Evolutionary conservation across 2,797 vertebrate genomes (phyloP).

Genomic region (Galaxias olidus): DNA sequence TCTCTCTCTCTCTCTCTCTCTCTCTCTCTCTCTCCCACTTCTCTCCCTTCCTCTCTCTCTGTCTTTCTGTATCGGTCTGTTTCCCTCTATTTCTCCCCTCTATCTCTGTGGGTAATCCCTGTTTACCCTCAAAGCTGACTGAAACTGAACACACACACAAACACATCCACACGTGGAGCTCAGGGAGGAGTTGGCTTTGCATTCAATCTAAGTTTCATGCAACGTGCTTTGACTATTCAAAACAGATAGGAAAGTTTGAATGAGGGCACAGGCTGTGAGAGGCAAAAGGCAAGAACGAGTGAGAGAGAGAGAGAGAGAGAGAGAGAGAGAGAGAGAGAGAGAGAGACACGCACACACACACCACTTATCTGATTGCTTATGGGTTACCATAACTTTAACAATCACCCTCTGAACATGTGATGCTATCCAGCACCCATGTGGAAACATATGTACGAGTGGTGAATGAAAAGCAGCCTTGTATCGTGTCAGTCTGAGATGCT

Average conservation of each 20-base stretch:
- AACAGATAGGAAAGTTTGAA: conserved; percentile 44
- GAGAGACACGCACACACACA: background rate
- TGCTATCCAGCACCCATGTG: background rate
- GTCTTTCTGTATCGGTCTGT: no score
- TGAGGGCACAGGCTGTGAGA: conserved; percentile 31
- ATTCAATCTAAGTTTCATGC: no score
- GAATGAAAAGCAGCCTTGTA: no score
- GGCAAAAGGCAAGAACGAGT: background rate
- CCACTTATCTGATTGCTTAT: conserved; percentile 30
- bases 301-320: no score
- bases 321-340: background rate
- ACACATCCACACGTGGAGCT: no score
- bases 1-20: conserved; percentile 34
- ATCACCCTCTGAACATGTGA: background rate
- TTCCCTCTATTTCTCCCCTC: no score
- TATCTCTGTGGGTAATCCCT: no score
- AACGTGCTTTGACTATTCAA: conserved; percentile 49
- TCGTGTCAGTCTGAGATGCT: no score
- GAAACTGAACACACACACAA: no score
- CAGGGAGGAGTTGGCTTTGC: no score
- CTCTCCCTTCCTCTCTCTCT: background rate
- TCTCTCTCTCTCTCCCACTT: no score
- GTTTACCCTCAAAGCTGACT: no score
- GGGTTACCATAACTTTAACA: conserved; percentile 17
- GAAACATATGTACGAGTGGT: background rate